phyloP scores from a whole-genome alignment of 2,888 invertebrate species.

The Lochmaea crataegi region DNA sequence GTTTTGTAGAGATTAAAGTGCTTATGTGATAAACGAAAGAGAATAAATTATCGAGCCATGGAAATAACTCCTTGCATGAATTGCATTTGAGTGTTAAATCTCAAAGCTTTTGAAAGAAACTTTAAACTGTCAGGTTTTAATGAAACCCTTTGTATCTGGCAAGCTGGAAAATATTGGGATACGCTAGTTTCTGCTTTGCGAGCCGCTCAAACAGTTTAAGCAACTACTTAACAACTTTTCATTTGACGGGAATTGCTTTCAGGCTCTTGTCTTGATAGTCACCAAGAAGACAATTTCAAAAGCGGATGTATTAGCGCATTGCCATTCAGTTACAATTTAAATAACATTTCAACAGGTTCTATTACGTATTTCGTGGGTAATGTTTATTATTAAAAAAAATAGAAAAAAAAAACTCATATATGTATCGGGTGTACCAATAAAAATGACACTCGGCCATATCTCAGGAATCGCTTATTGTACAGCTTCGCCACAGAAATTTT shows the following conservation, averaged over 20 bases:
- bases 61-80: slow-evolving; percentile 10
- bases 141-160: slow-evolving; percentile 5
- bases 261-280: slow-evolving; percentile 6
- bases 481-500: too few species aligned
- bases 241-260: slow-evolving; percentile 10
- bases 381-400: too few species aligned
- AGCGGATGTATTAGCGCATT: neutral
- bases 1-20: too few species aligned
- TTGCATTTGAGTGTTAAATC: slow-evolving; percentile 17
- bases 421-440: too few species aligned
- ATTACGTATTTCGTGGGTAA: too few species aligned
- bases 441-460: too few species aligned
- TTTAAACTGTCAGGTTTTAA: slow-evolving; percentile 10
- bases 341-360: too few species aligned
- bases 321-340: neutral
- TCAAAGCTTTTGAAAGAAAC: slow-evolving; percentile 13
- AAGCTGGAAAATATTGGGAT: slow-evolving; percentile 19
- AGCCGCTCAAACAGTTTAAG: slow-evolving; percentile 10
- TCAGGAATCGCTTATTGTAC: too few species aligned
- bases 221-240: slow-evolving; percentile 12
- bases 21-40: neutral
- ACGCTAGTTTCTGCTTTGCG: neutral
- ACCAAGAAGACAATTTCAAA: slow-evolving; percentile 1
- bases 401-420: too few species aligned
- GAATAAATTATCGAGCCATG: neutral